Evolutionary conservation across 2,888 invertebrate species (phyloP).

Genomic region (Harpalus rubripes): DNA sequence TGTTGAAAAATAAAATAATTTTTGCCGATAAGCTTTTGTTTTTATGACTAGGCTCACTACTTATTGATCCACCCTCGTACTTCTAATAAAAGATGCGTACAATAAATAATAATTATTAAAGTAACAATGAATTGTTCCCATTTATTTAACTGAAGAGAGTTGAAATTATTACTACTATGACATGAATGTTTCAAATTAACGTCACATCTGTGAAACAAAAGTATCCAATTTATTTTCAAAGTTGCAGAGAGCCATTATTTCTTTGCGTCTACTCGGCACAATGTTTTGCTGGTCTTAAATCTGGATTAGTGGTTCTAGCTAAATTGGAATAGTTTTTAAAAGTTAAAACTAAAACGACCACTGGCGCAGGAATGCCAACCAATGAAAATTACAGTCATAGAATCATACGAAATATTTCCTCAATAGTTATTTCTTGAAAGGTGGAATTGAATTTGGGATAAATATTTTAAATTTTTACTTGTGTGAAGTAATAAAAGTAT

Average conservation of each 20-base stretch:
- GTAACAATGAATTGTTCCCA: too few relatives aligned
- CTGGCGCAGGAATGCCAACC: neutral
- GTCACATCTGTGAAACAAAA: neutral
- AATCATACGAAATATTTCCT: neutral
- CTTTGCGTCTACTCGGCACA: neutral
- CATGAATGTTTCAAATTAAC: neutral
- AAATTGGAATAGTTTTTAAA: constrained; percentile 7
- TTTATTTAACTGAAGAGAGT: too few relatives aligned
- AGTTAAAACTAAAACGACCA: neutral
- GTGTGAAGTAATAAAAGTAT: neutral
- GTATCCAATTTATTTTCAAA: neutral
- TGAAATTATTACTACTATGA: neutral
- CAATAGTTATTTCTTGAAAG: neutral
- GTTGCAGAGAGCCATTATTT: constrained; percentile 9
- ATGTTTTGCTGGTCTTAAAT: neutral
- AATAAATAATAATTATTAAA: too few relatives aligned
- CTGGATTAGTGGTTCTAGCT: neutral
- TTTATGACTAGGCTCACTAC: too few relatives aligned
- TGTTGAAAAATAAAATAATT: too few relatives aligned
- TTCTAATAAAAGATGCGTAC: too few relatives aligned
- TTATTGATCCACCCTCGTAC: too few relatives aligned
- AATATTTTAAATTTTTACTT: neutral
- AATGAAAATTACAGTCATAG: neutral
- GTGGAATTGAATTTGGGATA: neutral
- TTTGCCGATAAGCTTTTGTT: too few relatives aligned